Evolutionary conservation across 2,797 vertebrate species (phyloP), one percentile per base, ranked within the genome.

Genomic region (Australoheros facetus): DNA sequence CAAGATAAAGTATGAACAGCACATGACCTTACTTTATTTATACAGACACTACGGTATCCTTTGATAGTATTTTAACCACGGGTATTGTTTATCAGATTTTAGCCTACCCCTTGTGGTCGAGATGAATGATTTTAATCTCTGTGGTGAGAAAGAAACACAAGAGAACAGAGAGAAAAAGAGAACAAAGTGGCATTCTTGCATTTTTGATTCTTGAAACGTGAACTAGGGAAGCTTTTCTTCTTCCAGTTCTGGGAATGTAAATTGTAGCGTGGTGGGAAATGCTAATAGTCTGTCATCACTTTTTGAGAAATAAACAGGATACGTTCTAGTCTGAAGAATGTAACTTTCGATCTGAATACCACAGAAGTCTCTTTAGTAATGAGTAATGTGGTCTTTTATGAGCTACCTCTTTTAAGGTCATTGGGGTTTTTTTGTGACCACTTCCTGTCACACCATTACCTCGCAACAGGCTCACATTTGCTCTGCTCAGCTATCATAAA

Each of bases 371-470:
- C 12, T 78, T 54, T 75, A 21, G 48, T 69, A 62, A 84, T 93
- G 89, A 91, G 77, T 87, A 73, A 84, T 77, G 21, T 53, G 56
- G 12, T 13, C 12, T 70, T 71, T 77, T 16, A 13, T 26, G 4
- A 58, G 7, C 6, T 32, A 59, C 23, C 1, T 64, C 76, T 64
- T 85, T 84, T 73, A 85, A 88, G 88, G 82, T 69, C 87, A 80
- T 10, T 56, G 72, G 6, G 14, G 32, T 56, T 70, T 72, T 59
- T 58, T 71, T 82, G 48, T 7, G 56, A 87, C 85, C 88, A 89
- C 91, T 91, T 92, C 89, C 90, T 90, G 78, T 83, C 17, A 77
- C 59, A 62, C n/a, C 16, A 13, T 32, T 58, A 39, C 8, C 7
- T 28, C 12, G 37, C 30, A 4, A n/a, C 48, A 73, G 3, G 32